Evolutionary conservation across 2,113 vertebrate species (phyloP).

Genomic region (Caracal caracal): DNA sequence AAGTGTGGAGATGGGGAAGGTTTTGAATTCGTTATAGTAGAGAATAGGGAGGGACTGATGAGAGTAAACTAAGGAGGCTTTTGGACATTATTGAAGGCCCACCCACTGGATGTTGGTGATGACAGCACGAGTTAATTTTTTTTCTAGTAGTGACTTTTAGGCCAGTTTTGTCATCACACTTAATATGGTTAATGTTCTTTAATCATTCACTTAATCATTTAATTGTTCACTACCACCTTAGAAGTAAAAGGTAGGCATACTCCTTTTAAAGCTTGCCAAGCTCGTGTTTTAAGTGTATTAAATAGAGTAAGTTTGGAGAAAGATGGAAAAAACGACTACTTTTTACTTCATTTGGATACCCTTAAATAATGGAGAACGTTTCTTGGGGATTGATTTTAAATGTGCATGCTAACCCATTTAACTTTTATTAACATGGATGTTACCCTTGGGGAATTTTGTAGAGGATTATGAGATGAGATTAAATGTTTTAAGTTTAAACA

Average conservation of each 20-base stretch:
- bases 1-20: background rate
- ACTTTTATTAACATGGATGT: slow-evolving; percentile 29
- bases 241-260: background rate
- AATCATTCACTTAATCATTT: background rate
- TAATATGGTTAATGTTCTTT: slow-evolving; percentile 26
- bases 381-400: slow-evolving; percentile 24
- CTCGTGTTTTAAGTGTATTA: background rate
- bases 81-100: background rate
- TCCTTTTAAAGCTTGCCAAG: slow-evolving; percentile 19
- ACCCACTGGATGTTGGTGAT: background rate
- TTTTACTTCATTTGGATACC: background rate
- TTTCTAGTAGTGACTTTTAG: slow-evolving; percentile 5
- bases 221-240: background rate
- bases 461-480: background rate
- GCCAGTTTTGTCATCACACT: background rate
- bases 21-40: background rate
- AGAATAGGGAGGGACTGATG: background rate
- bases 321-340: background rate
- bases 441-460: background rate
- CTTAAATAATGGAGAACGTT: slow-evolving; percentile 15
- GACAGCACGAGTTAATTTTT: background rate
- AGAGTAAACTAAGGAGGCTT: background rate
- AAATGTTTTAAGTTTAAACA: slow-evolving; percentile 35
- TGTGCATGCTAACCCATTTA: slow-evolving; percentile 31
- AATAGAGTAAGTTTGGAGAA: slow-evolving; percentile 29